A percentile compares a stretch with the other conserved stretches of the same genome.
Evolutionary conservation across 1,140 invertebrate genomes (phyloP).

Genomic region (Hylyphantes graminicola): DNA sequence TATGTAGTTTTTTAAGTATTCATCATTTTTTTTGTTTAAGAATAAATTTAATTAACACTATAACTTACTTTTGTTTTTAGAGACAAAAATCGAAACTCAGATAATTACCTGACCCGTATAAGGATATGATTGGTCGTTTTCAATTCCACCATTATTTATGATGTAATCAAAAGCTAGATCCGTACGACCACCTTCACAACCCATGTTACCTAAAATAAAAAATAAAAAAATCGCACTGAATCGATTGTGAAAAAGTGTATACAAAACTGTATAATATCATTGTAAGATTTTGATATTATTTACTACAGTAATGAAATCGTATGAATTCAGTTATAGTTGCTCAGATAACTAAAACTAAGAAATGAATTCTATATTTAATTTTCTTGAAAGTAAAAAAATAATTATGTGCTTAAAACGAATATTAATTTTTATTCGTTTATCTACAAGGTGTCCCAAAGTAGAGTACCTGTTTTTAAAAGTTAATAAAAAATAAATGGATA

Average conservation of each 20-base stretch:
- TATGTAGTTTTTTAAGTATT: no score
- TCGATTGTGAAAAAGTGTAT: background rate
- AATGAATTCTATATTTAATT: no score
- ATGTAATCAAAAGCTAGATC: slow-evolving; percentile 68
- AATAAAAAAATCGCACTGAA: background rate
- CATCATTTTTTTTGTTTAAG: no score
- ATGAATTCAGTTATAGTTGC: background rate
- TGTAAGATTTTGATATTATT: background rate
- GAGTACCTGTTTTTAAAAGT: no score
- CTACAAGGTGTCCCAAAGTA: no score
- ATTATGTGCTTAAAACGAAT: no score
- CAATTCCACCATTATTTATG: slow-evolving; percentile 66
- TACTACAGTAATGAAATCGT: background rate
- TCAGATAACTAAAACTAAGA: background rate
- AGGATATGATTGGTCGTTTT: slow-evolving; percentile 68
- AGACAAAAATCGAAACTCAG: no score
- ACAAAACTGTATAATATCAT: background rate
- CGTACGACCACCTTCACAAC: slow-evolving; percentile 53
- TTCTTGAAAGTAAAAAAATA: no score
- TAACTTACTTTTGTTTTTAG: no score
- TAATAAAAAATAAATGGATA: no score
- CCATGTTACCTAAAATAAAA: background rate
- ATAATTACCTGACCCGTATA: slow-evolving; percentile 63
- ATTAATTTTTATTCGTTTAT: no score
- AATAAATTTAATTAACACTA: no score